Conservation (phyloP, 1,140 invertebrate species). For the Xylocopa sonorina region DNA sequence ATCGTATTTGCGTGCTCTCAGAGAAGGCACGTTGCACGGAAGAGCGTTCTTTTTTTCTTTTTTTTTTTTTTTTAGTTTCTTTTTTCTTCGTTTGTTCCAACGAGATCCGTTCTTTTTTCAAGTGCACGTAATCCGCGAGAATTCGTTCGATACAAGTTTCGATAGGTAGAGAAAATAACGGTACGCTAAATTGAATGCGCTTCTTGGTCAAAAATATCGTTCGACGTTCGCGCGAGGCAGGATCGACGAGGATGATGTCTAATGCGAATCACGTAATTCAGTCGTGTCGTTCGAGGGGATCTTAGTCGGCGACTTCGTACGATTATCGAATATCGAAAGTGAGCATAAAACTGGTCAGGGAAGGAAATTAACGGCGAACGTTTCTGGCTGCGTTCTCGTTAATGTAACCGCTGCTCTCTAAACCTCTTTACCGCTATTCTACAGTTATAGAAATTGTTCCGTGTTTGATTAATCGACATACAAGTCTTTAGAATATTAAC, state of each 20-base stretch:
- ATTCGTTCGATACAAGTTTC: slow-evolving; percentile 1
- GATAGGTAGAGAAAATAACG: slow-evolving; percentile 14
- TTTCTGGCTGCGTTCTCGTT: background rate
- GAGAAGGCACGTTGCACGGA: slow-evolving; percentile 77
- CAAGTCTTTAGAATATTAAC: slow-evolving; percentile 29
- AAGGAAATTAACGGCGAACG: background rate
- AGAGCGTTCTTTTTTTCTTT: slow-evolving; percentile 70
- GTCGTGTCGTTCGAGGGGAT: slow-evolving; percentile 28
- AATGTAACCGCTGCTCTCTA: background rate
- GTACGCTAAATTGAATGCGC: slow-evolving; percentile 29
- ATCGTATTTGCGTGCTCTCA: slow-evolving; percentile 66
- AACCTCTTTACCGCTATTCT: slow-evolving; percentile 2
- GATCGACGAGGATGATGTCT: slow-evolving; percentile 26
- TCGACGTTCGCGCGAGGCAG: slow-evolving; percentile 34
- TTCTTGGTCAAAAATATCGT: slow-evolving; percentile 40
- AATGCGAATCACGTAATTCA: slow-evolving; percentile 18
- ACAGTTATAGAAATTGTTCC: slow-evolving; percentile 30
- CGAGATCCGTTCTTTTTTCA: slow-evolving; percentile 2
- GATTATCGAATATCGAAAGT: background rate
- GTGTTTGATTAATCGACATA: slow-evolving; percentile 28
- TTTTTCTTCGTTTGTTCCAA: background rate
- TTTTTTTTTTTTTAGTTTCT: too few relatives aligned
- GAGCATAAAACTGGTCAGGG: slow-evolving; percentile 40
- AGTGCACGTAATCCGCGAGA: background rate
- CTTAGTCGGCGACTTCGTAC: background rate